Percentiles rank a stretch among this genome's conserved stretches.
Evolutionary conservation across 2,888 invertebrate species (phyloP).

Genomic region (Drosophila merina): DNA sequence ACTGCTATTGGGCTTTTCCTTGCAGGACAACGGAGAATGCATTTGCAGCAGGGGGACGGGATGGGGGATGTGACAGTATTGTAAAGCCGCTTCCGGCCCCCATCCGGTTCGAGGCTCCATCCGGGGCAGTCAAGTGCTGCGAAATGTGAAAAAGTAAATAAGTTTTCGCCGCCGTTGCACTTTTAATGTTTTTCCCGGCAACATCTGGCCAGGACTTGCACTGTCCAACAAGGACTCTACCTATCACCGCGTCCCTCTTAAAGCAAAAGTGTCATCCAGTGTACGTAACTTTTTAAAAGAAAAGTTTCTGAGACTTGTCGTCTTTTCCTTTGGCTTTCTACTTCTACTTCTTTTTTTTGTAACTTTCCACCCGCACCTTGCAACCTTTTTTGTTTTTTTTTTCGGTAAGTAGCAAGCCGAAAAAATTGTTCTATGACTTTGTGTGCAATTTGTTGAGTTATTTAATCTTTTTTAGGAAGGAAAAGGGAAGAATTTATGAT

Average conservation of each 20-base stretch:
- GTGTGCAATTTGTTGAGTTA: slow-evolving; percentile 52
- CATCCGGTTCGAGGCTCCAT: not conserved
- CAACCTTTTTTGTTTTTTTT: not conserved
- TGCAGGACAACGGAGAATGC: slow-evolving; percentile 60
- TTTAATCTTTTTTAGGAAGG: slow-evolving; percentile 31
- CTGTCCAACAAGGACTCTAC: slow-evolving; percentile 20
- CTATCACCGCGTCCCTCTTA: not conserved
- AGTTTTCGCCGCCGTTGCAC: slow-evolving; percentile 69
- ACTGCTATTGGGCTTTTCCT: not conserved
- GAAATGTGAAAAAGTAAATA: slow-evolving; percentile 71
- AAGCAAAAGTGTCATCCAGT: slow-evolving; percentile 70
- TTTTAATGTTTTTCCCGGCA: slow-evolving; percentile 68
- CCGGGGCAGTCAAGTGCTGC: slow-evolving; percentile 64
- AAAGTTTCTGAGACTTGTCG: slow-evolving; percentile 60
- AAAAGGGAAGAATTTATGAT: not conserved
- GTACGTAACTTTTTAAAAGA: slow-evolving; percentile 78
- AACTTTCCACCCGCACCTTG: slow-evolving; percentile 25
- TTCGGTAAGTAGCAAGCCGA: slow-evolving; percentile 23
- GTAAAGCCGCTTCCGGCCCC: slow-evolving; percentile 39
- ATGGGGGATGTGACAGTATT: slow-evolving; percentile 20
- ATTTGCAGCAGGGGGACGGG: slow-evolving; percentile 29
- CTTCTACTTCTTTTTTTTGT: slow-evolving; percentile 11
- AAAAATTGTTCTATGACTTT: slow-evolving; percentile 45
- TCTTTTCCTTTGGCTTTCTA: slow-evolving; percentile 26
- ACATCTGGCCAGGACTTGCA: slow-evolving; percentile 62